A percentile compares a stretch with the other conserved stretches of the same genome.
Evolutionary conservation across 2,888 invertebrate species (phyloP).

Genomic region (Baronia brevicornis): DNA sequence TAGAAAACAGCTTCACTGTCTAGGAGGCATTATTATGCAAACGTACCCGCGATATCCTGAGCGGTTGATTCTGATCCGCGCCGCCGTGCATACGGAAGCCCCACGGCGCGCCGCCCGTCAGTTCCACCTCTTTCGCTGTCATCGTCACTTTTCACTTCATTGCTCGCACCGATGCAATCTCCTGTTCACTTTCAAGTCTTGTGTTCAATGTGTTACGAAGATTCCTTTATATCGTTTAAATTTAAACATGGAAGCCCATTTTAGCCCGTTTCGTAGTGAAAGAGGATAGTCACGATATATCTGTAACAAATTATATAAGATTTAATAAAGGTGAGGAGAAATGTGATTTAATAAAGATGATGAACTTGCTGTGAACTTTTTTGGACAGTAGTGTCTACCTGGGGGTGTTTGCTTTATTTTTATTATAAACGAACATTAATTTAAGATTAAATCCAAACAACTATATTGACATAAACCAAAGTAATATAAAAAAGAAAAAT

Average conservation of each 20-base stretch:
- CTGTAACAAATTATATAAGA: slow-evolving; percentile 9
- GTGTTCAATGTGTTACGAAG: slow-evolving; percentile 5
- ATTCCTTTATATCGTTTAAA: slow-evolving; percentile 4
- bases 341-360: too few relatives aligned
- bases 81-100: slow-evolving; percentile 93
- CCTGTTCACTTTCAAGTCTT: slow-evolving; percentile 1
- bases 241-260: slow-evolving; percentile 5
- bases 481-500: too few relatives aligned
- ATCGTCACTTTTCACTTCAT: slow-evolving; percentile 67
- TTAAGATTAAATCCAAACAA: too few relatives aligned
- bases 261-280: slow-evolving; percentile 1
- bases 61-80: slow-evolving; percentile 83
- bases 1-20: slow-evolving; percentile 4
- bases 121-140: slow-evolving; percentile 83
- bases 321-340: too few relatives aligned
- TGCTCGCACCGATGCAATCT: slow-evolving; percentile 18
- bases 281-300: neutral
- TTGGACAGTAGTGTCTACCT: slow-evolving; percentile 5
- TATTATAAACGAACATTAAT: too few relatives aligned
- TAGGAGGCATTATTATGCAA: slow-evolving; percentile 12
- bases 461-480: too few relatives aligned
- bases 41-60: slow-evolving; percentile 87
- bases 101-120: slow-evolving; percentile 91
- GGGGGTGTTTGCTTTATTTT: too few relatives aligned
- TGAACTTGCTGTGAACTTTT: too few relatives aligned